phyloP scores from a whole-genome alignment of 2,888 invertebrate genomes.

The Tetropium fuscum region DNA sequence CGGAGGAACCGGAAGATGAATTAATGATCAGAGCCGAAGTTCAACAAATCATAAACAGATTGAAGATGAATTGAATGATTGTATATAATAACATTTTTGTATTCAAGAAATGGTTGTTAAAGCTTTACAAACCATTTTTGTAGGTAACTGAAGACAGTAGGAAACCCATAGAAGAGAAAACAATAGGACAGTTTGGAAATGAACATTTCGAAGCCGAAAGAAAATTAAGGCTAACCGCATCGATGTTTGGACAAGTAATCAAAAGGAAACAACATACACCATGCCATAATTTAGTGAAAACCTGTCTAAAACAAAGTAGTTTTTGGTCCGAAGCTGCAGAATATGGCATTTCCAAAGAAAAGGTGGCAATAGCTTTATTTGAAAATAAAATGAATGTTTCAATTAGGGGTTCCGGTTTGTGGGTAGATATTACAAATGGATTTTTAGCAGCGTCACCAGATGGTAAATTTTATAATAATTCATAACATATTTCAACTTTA shows the following conservation, averaged over 20 bases:
- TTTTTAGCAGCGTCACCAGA: slow-evolving; percentile 3
- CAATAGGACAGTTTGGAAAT: slow-evolving; percentile 35
- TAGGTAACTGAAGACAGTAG: slow-evolving; percentile 8
- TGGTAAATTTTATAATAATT: no score
- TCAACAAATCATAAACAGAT: slow-evolving; percentile 7
- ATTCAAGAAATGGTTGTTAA: not conserved
- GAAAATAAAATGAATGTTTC: not conserved
- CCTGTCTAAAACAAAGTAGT: slow-evolving; percentile 15
- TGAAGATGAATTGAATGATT: no score
- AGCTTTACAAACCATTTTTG: not conserved
- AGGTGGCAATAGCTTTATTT: slow-evolving; percentile 15
- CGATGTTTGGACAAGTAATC: slow-evolving; percentile 33
- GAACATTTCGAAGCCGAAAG: slow-evolving; percentile 26
- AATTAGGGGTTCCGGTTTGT: not conserved
- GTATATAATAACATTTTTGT: no score
- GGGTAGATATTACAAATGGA: not conserved
- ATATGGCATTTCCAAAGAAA: slow-evolving; percentile 35
- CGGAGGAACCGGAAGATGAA: slow-evolving; percentile 2
- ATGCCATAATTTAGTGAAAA: slow-evolving; percentile 36
- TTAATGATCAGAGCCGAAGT: not conserved
- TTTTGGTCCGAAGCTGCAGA: slow-evolving; percentile 34
- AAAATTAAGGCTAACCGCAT: slow-evolving; percentile 32
- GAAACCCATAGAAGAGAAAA: slow-evolving; percentile 16
- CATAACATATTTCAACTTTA: not conserved
- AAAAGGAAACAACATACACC: slow-evolving; percentile 30